Percentiles rank a stretch among this genome's conserved stretches.
phyloP scores from a whole-genome alignment of 2,113 vertebrate genomes.

The Chloebia gouldiae region DNA sequence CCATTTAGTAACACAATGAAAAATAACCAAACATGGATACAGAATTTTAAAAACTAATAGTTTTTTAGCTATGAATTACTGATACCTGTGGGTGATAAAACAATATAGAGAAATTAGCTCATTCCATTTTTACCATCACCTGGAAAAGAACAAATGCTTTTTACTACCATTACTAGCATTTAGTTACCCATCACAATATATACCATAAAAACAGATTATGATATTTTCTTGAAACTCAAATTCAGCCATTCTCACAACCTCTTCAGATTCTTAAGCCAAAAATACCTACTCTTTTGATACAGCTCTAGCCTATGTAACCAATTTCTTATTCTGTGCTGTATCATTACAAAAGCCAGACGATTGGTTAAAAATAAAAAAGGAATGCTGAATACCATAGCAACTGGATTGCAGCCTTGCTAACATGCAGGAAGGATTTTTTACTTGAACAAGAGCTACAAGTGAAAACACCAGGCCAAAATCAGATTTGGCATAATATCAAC shows the following conservation, averaged over 20 bases:
- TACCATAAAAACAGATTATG: background rate
- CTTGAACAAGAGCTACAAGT: conserved; percentile 37
- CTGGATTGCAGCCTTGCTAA: conserved; percentile 11
- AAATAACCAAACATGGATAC: background rate
- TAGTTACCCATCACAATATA: background rate
- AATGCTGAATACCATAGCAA: conserved; percentile 55
- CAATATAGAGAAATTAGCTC: background rate
- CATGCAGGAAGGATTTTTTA: background rate
- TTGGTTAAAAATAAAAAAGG: conserved; percentile 11
- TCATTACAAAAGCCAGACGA: background rate
- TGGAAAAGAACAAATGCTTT: background rate
- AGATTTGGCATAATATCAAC: background rate
- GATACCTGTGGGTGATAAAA: background rate
- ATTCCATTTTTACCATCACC: background rate
- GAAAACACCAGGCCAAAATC: background rate
- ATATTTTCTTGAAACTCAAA: background rate
- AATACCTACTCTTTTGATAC: conserved; percentile 26
- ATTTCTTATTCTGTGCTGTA: conserved; percentile 24
- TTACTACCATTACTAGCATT: background rate
- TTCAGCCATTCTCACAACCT: background rate
- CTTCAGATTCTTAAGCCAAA: background rate
- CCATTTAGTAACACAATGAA: background rate
- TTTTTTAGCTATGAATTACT: background rate
- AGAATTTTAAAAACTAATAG: background rate
- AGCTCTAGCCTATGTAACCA: background rate